phyloP scores from a whole-genome alignment of 2,888 invertebrate genomes.

The Chymomyza procnemis region DNA sequence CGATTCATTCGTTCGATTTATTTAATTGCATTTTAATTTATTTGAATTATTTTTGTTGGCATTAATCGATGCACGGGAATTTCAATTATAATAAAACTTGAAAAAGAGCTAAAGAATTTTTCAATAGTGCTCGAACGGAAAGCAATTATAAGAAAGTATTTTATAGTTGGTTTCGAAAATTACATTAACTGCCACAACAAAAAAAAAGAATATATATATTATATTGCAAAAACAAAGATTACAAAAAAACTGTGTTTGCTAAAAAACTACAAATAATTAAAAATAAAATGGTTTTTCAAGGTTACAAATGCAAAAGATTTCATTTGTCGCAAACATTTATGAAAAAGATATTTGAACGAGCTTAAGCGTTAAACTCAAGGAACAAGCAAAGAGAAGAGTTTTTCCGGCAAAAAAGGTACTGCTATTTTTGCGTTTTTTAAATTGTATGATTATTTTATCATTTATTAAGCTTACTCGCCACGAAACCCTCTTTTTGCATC shows the following conservation, averaged over 20 bases:
- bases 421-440: too few species aligned
- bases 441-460: too few species aligned
- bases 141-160: slow-evolving; percentile 72
- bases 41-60: slow-evolving; percentile 75
- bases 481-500: too few species aligned
- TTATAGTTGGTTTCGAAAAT: slow-evolving; percentile 61
- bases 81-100: slow-evolving; percentile 75
- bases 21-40: slow-evolving; percentile 75
- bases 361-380: too few species aligned
- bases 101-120: slow-evolving; percentile 67
- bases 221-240: neutral
- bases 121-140: slow-evolving; percentile 68
- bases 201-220: neutral
- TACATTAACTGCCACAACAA: slow-evolving; percentile 12
- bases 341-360: too few species aligned
- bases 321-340: too few species aligned
- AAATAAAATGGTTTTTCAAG: neutral
- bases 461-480: too few species aligned
- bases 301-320: too few species aligned
- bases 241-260: neutral
- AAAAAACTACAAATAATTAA: neutral
- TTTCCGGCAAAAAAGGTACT: too few species aligned
- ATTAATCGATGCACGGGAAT: slow-evolving; percentile 73
- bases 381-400: too few species aligned
- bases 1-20: slow-evolving; percentile 54